Evolutionary conservation across 1,140 invertebrate species (phyloP), one percentile per base, ranked within the genome.

Genomic region (Micrasema minimum): DNA sequence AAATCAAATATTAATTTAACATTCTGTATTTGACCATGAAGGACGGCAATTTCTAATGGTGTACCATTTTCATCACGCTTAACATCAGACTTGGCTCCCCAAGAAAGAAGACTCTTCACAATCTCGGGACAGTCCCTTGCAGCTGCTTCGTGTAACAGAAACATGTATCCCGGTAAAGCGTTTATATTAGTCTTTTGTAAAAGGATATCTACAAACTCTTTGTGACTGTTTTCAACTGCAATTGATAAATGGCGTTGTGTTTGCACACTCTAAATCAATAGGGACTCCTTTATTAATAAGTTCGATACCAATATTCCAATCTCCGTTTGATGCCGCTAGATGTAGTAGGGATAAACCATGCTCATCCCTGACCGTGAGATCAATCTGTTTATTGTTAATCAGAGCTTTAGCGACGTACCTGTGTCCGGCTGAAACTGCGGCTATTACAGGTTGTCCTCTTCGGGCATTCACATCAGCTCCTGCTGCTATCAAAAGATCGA

Each of bases 191-290:
- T n/a, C 11, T 59, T 37, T 41, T 14, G 1, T 12, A 59, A 16
- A 2, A 59, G 20, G 16, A 59, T 14, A 20, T 59, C 55, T 7
- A 59, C 55, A 41, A 37, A 59, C 55, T 59, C 31, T 11, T n/a
- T 41, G 35, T 38, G 35, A 20, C 55, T 31, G 2, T 1, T 10
- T 20, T 9, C 0, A 37, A 59, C 20, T 38, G 55, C 55, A 37
- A 59, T 26, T 7, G 9, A 41, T 38, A 38, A 38, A 26, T 12
- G 55, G 48, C 2, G 48, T 51, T 12, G 2, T 23, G 0, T 51
- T 22, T 20, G 7, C 12, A 59, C n/a, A 16, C 9, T 14, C 35
- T 20, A 22, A 12, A 12, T 59, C 35, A 18, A 59, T 59, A 7
- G 20, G 1, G 7, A 12, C 48, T 22, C 35, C 55, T 20, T 18